Evolutionary conservation across 2,888 invertebrate species (phyloP), one percentile per base, ranked within the genome.

Genomic region (Belgica antarctica): DNA sequence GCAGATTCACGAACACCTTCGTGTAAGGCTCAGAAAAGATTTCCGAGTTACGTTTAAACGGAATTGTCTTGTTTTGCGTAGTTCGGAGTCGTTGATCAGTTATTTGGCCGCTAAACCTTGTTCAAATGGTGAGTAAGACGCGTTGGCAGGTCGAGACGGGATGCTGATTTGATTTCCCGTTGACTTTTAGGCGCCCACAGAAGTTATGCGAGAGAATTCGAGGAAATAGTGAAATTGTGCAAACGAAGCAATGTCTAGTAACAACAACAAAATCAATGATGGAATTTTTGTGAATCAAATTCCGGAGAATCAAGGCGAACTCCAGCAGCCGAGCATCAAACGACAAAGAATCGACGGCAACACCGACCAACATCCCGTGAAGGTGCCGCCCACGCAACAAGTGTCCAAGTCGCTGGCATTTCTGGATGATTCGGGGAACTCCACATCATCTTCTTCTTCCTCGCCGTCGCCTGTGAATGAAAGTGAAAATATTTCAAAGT

Each of bases 251-350:
- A 68, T 68, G 68, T 68, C 68, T 52, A 68, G 27, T 66, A 66
- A 57, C 46, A 68, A 57, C 47, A 68, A 68, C 19, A 68, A 46
- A 31, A 68, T 31, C 47, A 62, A 28, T 62, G 19, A 28, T 34
- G 68, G 68, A 68, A 68, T 57, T 57, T 47, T 47, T 27, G 57
- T 47, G 22, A 57, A 47, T 27, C 17, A 34, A 22, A 68, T 47
- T 47, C 47, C 47, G 52, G 57, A 68, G 15, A 34, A 47, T 15
- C 52, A 68, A 24, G 31, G 52, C 27, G 65, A 65, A 25, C 24
- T 47, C 12, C 57, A 90, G 81, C 92, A 92, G 81, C 92, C 92
- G 74, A 88, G 89, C 75, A 91, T 90, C 78, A 92, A 92, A 82
- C 88, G 92, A 78, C 87, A 89, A 77, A 86, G 90, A 76, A 87